Base-by-base conservation (phyloP, 2,113 vertebrate genomes). In the Rissa tridactyla region DNA sequence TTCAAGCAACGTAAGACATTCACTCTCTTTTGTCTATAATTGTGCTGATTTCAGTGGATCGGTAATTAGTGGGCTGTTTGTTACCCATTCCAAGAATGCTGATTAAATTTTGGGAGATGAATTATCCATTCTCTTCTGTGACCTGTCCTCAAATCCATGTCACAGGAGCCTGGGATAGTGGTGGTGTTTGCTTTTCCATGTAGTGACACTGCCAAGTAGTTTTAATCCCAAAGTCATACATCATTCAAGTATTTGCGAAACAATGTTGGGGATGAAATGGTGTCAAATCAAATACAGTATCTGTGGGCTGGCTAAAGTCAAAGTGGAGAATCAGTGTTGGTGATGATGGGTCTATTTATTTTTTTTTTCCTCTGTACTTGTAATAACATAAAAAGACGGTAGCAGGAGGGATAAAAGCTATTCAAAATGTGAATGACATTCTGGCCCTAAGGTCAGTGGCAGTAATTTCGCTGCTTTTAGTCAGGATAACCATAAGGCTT, bases 1-100 rank as follows among this genome's bases (percentile, higher is more conserved):
- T 99, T 71, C 99, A 99, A 79, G 99, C 99, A 55, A 97, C 97
- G 99, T 99, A 95, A 99, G 99, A 9, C 22, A 13, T 94, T 29
- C 7, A 2, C 42, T 55, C 20, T 62, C 13, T 47, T 18, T n/a
- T 51, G 30, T 12, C 60, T 83, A 4, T 4, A 17, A 1, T 1
- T 47, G 20, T 13, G 17, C 44, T 26, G 19, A 34, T 64, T 52
- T 57, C 42, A 30, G 70, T 32, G 80, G 76, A 5, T 38, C 11
- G 4, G 26, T 69, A 26, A 26, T 60, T 8, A 66, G 32, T 44
- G 46, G n/a, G 25, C 38, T 86, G 15, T 21, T 88, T 36, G 68
- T 34, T 49, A 32, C 9, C 42, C 2, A 0, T 60, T 61, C 36
- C 47, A 60, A 30, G 61, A 87, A 64, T 6, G 7, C n/a, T 42